Percentiles rank a stretch among this genome's conserved stretches.
Evolutionary conservation across 1,140 invertebrate species (phyloP).

Genomic region (Archegozetes longisetosus): DNA sequence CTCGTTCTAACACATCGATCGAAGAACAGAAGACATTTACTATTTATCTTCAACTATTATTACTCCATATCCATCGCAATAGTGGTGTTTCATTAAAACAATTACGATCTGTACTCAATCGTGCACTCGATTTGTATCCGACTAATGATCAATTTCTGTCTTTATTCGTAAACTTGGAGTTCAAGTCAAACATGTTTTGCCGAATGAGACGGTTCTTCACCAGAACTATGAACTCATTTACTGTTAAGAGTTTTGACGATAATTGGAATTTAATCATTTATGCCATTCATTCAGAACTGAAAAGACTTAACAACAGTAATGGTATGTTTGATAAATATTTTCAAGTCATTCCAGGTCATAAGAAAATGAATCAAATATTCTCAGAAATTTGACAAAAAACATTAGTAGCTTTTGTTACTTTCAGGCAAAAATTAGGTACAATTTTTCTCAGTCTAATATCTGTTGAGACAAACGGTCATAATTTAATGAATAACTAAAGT

Average conservation of each 20-base stretch:
- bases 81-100: neutral
- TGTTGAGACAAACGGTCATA: too few species aligned
- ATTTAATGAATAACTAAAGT: too few species aligned
- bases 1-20: neutral
- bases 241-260: neutral
- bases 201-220: neutral
- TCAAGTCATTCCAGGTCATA: neutral
- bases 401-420: too few species aligned
- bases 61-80: neutral
- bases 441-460: too few species aligned
- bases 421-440: too few species aligned
- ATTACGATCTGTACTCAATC: neutral
- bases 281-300: neutral
- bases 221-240: neutral
- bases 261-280: neutral
- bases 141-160: neutral
- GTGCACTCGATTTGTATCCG: neutral
- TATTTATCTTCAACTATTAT: neutral
- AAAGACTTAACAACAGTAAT: neutral
- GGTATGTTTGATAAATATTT: neutral
- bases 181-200: neutral
- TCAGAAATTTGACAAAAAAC: too few species aligned
- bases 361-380: too few species aligned
- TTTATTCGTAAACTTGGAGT: neutral
- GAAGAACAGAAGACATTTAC: neutral